phyloP scores from a whole-genome alignment of 2,113 vertebrate genomes.

The Leiothrix lutea region DNA sequence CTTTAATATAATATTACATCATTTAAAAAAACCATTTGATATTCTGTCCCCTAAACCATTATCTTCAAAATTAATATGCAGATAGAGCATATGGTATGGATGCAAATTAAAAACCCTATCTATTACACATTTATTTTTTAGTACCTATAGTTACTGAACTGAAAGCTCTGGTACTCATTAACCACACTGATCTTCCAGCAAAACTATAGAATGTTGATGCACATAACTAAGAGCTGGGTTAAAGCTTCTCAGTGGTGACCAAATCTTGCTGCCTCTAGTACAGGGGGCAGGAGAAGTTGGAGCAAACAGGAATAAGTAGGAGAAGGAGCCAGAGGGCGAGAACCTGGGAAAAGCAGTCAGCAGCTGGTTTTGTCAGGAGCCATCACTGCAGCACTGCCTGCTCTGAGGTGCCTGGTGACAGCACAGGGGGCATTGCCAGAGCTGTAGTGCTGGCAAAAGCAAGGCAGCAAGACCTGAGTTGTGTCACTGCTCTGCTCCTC shows the following conservation, averaged over 20 bases:
- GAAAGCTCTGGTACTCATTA: not conserved
- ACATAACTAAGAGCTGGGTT: not conserved
- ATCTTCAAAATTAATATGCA: not conserved
- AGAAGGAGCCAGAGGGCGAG: not conserved
- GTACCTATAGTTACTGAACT: not conserved
- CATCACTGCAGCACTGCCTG: not conserved
- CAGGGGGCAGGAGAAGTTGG: rapidly evolving
- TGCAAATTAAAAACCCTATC: not conserved
- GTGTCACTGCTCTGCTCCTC: not conserved
- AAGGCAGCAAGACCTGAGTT: not conserved
- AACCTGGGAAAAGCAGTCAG: not conserved
- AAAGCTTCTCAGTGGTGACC: not conserved
- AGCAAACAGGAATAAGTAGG: not conserved
- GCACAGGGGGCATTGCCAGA: not conserved
- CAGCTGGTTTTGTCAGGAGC: not conserved
- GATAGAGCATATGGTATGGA: not conserved
- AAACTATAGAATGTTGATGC: not conserved
- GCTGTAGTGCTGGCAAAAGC: not conserved
- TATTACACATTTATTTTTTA: not conserved
- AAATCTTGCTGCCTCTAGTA: not conserved
- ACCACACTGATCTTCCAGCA: not conserved
- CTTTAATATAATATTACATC: not conserved
- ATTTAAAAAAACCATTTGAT: not conserved
- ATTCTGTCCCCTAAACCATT: not conserved
- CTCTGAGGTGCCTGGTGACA: not conserved